Conservation (phyloP, 2,797 vertebrate species). For the Helarctos malayanus region DNA sequence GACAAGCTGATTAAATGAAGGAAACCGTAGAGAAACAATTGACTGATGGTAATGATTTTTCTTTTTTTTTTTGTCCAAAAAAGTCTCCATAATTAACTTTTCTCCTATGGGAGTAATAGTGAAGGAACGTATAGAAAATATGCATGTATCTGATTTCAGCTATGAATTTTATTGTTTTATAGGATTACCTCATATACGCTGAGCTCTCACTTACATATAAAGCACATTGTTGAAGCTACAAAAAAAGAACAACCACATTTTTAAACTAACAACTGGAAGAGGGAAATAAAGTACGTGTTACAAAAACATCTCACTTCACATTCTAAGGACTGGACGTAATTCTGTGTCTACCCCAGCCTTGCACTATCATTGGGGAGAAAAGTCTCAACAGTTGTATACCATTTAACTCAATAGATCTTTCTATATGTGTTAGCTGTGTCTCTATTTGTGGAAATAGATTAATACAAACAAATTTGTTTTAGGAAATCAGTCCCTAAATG, state of each 20-base stretch:
- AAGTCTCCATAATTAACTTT: slow-evolving; percentile 48
- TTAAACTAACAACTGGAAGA: background rate
- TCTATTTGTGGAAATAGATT: background rate
- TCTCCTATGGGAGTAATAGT: background rate
- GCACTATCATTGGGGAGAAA: background rate
- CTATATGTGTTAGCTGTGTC: background rate
- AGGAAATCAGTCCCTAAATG: background rate
- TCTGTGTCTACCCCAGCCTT: background rate
- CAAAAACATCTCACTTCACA: background rate
- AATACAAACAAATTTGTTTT: background rate
- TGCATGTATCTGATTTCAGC: slow-evolving; percentile 27
- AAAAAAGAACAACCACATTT: background rate
- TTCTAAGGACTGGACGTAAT: background rate
- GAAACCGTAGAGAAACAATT: slow-evolving; percentile 50
- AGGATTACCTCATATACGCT: background rate
- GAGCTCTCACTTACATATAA: background rate
- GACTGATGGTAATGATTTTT: slow-evolving; percentile 3
- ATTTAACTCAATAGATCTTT: background rate
- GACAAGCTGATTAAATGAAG: slow-evolving; percentile 53
- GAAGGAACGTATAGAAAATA: slow-evolving; percentile 18
- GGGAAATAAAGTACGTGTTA: background rate
- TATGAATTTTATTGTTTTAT: slow-evolving; percentile 48
- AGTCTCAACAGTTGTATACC: background rate
- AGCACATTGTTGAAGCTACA: background rate
- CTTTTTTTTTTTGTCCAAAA: slow-evolving; percentile 49